Evolutionary conservation across 1,140 invertebrate species (phyloP).

Genomic region (Brachionus calyciflorus): DNA sequence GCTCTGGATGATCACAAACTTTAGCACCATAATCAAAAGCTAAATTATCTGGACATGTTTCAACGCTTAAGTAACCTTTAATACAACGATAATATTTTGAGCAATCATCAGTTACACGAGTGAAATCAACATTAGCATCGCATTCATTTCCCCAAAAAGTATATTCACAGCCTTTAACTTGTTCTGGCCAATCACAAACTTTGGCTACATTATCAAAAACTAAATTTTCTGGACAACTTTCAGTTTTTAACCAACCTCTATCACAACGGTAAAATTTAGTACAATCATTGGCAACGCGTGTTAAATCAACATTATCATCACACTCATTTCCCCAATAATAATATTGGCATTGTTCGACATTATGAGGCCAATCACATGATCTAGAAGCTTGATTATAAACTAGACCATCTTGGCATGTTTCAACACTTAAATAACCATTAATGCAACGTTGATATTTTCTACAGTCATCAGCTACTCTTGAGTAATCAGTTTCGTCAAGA

Average conservation of each 20-base stretch:
- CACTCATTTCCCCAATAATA: slow-evolving; percentile 24
- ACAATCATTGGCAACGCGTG: neutral
- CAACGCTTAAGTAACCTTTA: neutral
- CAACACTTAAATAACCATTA: slow-evolving; percentile 3
- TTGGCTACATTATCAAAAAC: neutral
- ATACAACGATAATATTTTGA: slow-evolving; percentile 2
- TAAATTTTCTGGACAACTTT: neutral
- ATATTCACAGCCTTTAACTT: neutral
- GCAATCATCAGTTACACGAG: neutral
- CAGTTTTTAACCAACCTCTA: neutral
- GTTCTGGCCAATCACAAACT: neutral
- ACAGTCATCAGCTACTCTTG: neutral
- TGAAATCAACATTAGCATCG: neutral
- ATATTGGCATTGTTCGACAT: neutral
- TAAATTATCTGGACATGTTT: neutral
- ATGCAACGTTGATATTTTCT: neutral
- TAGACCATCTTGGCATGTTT: neutral
- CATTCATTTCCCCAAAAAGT: neutral
- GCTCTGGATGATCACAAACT: neutral
- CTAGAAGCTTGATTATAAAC: neutral
- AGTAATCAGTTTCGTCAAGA: neutral
- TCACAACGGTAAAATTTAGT: slow-evolving; percentile 17
- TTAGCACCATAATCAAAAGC: neutral
- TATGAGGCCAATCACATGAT: slow-evolving; percentile 10
- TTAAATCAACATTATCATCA: neutral